Evolutionary conservation across 64 coral and sea anemone genomes (phyloP), one percentile per base, ranked within the genome.

Genomic region (Montipora efflorescens): DNA sequence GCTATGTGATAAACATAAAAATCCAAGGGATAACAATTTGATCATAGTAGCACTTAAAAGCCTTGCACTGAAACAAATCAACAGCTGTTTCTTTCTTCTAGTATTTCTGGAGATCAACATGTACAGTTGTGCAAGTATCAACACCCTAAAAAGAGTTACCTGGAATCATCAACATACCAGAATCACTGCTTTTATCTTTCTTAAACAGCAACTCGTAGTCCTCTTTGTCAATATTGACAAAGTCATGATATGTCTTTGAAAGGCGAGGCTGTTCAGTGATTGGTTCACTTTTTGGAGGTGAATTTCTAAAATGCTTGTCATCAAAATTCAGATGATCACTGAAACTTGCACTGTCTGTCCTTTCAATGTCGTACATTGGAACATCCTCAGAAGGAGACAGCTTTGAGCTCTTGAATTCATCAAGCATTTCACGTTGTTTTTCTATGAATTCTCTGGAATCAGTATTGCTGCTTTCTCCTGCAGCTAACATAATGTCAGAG

Each of bases 231-330:
- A 85, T 70, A 5, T 70, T 5, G 15, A 85, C 82, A 70, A 4
- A 85, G 1, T 70, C 82, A 70, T 6, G 1, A 49, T 85, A 67
- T 8, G 16, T 4, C 18, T 7, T 49, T 19, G 14, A 80, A 5
- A 18, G 12, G 7, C 53, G 89, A 50, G 62, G 66, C 19, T 95
- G 89, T 5, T 7, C 14, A 3, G 70, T 51, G n/a, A 79, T 61
- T 77, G 78, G 18, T 62, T 9, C 9, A 48, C 59, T 82, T 23
- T 57, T 59, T 48, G 20, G 48, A 50, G 87, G 92, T 45, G 85
- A 62, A 12, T 57, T 67, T 67, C 76, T 45, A 52, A 92, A 95
- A 77, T 92, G 84, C 51, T 78, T 25, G 21, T 88, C 58, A 46
- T 92, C 7, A 62, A 95, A 95, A 67, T 44, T 20, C 69, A 82